These are phyloP conservation scores for Holocentrus rufus DNA, from an alignment of 2,797 vertebrate genomes.

Conservation along the genomic window DNA sequence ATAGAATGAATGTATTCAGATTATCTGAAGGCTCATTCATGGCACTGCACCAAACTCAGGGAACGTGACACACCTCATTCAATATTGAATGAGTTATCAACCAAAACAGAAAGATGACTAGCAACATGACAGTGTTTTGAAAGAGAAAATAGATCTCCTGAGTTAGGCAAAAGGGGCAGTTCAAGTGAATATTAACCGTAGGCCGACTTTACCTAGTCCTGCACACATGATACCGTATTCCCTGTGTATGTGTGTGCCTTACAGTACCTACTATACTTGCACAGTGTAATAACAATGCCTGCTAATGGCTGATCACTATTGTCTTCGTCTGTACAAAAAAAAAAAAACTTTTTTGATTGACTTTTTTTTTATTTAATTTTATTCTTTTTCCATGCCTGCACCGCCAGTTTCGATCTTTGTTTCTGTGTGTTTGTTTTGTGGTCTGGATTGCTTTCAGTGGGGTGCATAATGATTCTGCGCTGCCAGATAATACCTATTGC, in stretches of 20 bases:
- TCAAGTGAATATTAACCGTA: not conserved
- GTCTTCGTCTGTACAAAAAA: constrained; percentile 16
- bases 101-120: constrained; percentile 24
- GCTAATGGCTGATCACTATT: constrained; percentile 11
- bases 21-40: constrained; percentile 28
- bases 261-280: constrained; percentile 27
- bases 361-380: constrained; percentile 16
- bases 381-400: constrained; percentile 24
- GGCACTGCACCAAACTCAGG: constrained; percentile 62
- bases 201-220: constrained; percentile 1
- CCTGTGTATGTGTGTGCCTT: constrained; percentile 68
- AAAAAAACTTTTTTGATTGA: not conserved
- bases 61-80: constrained; percentile 45
- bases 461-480: constrained; percentile 18
- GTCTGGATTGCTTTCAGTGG: constrained; percentile 22
- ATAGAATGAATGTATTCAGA: constrained; percentile 25
- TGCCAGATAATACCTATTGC: constrained; percentile 21
- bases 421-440: constrained; percentile 27
- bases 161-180: constrained; percentile 1
- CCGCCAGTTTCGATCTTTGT: constrained; percentile 34
- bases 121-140: not conserved
- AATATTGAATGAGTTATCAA: constrained; percentile 13
- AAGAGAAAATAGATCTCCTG: not conserved
- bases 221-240: constrained; percentile 48
- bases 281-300: constrained; percentile 48